Evolutionary conservation across 2,113 vertebrate genomes (phyloP), one percentile per base, ranked within the genome.

Genomic region (Spermophilus dauricus): DNA sequence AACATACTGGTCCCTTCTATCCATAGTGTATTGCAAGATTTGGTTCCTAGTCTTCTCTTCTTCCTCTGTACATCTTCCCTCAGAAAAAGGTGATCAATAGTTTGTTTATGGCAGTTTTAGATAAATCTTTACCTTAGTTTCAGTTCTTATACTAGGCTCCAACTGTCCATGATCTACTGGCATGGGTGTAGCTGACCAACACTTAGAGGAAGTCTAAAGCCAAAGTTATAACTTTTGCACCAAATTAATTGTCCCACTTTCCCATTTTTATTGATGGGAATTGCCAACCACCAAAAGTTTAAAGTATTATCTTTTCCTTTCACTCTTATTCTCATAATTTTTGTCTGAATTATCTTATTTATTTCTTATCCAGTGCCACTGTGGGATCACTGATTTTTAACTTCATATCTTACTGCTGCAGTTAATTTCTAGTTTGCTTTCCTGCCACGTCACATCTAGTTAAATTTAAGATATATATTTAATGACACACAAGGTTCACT

Each of bases 341-440:
- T 95, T 53, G 58, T 94, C 45, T 37, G 37, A 75, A 94, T 20
- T 61, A 51, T 65, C n/a, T 94, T 30, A 75, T 85, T 76, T 30
- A 70, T 48, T 1, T 72, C 32, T 85, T 53, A 94, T 34, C 22
- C 22, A 82, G 32, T 48, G 42, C 37, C 28, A 82, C 1, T 39
- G 7, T 70, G 24, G 14, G 28, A 28, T 22, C 37, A 89, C 20
- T 53, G 86, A 82, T 81, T 96, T 45, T 6, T 28, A 89, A 94
- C 20, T 53, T 82, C 26, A 91, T 1, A 93, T 1, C 8, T 16
- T 32, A 93, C 0, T 67, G 39, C 3, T 39, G 5, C 1, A 70
- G 16, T 0, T 73, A 45, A 85, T 88, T 93, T 82, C 77, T 80
- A 88, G 69, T 53, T 82, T 91, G 61, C 32, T 83, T 95, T 82